Conservation (phyloP, 2,797 vertebrate genomes). For the Lagocephalus sceleratus region DNA sequence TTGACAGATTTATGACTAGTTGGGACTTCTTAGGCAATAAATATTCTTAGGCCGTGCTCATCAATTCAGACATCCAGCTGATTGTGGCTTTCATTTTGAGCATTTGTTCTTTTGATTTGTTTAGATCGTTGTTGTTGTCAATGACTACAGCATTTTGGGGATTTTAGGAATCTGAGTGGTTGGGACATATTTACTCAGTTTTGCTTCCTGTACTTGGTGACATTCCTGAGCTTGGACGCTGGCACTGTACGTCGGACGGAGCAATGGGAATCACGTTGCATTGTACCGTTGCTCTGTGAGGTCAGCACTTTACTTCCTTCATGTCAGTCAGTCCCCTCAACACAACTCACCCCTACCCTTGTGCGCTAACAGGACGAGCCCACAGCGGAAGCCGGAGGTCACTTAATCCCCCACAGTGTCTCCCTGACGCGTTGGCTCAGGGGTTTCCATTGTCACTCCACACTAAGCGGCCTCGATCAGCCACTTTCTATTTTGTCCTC, state of each 20-base stretch:
- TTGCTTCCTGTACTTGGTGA: constrained; percentile 42
- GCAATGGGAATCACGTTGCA: constrained; percentile 61
- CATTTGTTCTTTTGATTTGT: neutral
- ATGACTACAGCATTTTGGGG: constrained; percentile 1
- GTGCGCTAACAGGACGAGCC: constrained; percentile 70
- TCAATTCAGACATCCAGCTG: neutral
- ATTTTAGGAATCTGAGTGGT: constrained; percentile 29
- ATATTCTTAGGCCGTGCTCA: neutral
- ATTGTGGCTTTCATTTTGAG: neutral
- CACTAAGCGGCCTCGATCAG: constrained; percentile 55
- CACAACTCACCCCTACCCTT: constrained; percentile 30
- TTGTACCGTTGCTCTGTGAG: constrained; percentile 73
- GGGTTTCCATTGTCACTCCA: constrained; percentile 75
- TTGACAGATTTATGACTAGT: too few species aligned
- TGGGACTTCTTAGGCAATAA: neutral
- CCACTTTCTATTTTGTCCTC: constrained; percentile 57
- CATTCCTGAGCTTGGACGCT: constrained; percentile 63
- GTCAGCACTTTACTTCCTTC: constrained; percentile 77
- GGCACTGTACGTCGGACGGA: constrained; percentile 29
- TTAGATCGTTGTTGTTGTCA: neutral
- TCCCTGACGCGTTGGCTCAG: constrained; percentile 75
- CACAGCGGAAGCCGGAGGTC: constrained; percentile 80
- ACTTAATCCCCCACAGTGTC: constrained; percentile 77
- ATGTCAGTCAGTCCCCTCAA: constrained; percentile 54
- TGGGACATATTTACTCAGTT: constrained; percentile 55